phyloP scores from a whole-genome alignment of 2,113 vertebrate genomes.

The Dolichallabes microphthalmus region DNA sequence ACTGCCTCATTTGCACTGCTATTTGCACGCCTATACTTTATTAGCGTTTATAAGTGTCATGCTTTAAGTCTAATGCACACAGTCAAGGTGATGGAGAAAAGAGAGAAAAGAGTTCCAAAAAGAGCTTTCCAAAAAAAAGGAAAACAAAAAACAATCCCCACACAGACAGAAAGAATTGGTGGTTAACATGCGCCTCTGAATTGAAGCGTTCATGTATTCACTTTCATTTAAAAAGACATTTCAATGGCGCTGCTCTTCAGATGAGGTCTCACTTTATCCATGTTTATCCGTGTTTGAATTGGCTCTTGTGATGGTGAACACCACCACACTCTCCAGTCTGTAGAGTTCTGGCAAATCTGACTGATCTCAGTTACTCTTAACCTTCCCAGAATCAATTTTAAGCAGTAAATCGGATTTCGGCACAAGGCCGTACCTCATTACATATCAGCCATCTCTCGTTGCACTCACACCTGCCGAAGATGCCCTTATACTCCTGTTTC shows the following conservation, averaged over 20 bases:
- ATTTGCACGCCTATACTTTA: background rate
- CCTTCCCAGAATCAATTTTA: conserved; percentile 37
- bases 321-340: background rate
- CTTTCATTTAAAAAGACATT: conserved; percentile 32
- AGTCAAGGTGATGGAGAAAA: background rate
- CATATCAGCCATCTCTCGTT: conserved; percentile 56
- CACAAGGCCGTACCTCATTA: conserved; percentile 59
- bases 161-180: background rate
- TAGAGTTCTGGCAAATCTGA: conserved; percentile 11
- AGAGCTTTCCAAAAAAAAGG: background rate
- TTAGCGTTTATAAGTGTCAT: no score
- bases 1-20: conserved; percentile 15
- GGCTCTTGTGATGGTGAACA: background rate
- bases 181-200: conserved; percentile 2
- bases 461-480: conserved; percentile 62
- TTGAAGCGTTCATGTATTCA: conserved; percentile 30
- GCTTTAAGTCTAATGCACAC: background rate
- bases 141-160: background rate
- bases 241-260: background rate
- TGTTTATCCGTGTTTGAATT: conserved; percentile 13
- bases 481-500: conserved; percentile 63
- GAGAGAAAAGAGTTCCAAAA: background rate
- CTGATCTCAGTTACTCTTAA: background rate
- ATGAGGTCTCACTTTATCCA: conserved; percentile 7
- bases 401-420: conserved; percentile 57